Conservation (phyloP, 2,888 invertebrate genomes). For the Phyllotreta cruciferae region DNA sequence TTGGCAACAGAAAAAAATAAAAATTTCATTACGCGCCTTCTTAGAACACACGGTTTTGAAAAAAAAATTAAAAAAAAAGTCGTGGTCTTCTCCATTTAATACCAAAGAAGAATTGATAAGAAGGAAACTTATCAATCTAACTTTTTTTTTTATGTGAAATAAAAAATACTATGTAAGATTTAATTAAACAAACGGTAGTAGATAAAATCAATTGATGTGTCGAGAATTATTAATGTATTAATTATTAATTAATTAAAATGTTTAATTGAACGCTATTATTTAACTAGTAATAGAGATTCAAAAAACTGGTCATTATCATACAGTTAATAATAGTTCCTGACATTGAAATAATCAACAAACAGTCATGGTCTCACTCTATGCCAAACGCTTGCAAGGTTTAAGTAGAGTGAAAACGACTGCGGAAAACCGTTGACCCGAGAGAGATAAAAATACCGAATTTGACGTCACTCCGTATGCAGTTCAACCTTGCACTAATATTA, state of each 20-base stretch:
- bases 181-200: too few relatives aligned
- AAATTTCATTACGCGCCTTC: too few relatives aligned
- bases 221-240: not conserved
- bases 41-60: too few relatives aligned
- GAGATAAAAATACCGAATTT: slow-evolving; percentile 44
- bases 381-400: slow-evolving; percentile 53
- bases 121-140: too few relatives aligned
- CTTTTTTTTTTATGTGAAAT: too few relatives aligned
- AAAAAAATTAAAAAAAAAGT: too few relatives aligned
- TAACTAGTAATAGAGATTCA: slow-evolving; percentile 1
- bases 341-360: slow-evolving; percentile 41
- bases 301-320: slow-evolving; percentile 29
- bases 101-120: too few relatives aligned
- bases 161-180: too few relatives aligned
- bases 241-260: not conserved
- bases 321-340: slow-evolving; percentile 41
- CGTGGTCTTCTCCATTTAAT: too few relatives aligned
- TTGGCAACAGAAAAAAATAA: too few relatives aligned
- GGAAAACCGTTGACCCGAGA: slow-evolving; percentile 49
- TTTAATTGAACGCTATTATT: not conserved
- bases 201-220: too few relatives aligned
- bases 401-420: slow-evolving; percentile 44
- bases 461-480: slow-evolving; percentile 50
- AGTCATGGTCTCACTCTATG: slow-evolving; percentile 47
- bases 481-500: slow-evolving; percentile 60